phyloP scores from a whole-genome alignment of 2,888 invertebrate genomes.

The Matsumyia berberina region DNA sequence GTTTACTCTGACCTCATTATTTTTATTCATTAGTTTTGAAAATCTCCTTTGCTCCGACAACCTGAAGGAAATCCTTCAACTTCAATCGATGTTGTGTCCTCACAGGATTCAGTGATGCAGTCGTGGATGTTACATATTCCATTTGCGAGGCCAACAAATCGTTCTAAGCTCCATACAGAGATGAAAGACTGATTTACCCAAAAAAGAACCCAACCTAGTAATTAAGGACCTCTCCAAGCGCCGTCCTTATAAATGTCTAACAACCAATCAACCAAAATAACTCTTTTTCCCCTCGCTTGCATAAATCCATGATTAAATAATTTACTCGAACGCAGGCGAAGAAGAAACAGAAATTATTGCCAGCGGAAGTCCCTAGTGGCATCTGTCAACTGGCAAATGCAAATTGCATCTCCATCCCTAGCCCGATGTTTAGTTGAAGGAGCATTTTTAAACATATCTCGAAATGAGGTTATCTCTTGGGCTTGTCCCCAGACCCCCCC shows the following conservation, averaged over 20 bases:
- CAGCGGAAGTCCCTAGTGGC: background rate
- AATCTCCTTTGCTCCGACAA: background rate
- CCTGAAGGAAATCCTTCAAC: background rate
- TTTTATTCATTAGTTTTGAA: background rate
- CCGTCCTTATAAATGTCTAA: no score
- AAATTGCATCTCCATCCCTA: background rate
- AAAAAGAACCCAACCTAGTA: no score
- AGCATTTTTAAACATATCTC: background rate
- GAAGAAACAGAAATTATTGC: background rate
- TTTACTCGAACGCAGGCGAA: background rate
- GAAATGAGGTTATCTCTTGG: constrained; percentile 42
- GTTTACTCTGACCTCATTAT: background rate
- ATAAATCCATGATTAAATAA: background rate
- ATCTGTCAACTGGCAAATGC: constrained; percentile 4
- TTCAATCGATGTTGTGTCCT: background rate
- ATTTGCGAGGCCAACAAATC: no score
- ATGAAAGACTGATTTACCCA: no score
- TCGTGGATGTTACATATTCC: no score
- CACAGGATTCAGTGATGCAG: background rate
- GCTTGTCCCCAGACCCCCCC: background rate
- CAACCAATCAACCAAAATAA: background rate
- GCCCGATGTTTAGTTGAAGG: constrained; percentile 6
- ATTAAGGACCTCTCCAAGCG: no score
- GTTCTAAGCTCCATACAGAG: no score
- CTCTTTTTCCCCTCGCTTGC: background rate